These are phyloP conservation scores for Palaemon carinicauda DNA, from an alignment of 1,140 invertebrate genomes.

Conservation along the genomic window DNA sequence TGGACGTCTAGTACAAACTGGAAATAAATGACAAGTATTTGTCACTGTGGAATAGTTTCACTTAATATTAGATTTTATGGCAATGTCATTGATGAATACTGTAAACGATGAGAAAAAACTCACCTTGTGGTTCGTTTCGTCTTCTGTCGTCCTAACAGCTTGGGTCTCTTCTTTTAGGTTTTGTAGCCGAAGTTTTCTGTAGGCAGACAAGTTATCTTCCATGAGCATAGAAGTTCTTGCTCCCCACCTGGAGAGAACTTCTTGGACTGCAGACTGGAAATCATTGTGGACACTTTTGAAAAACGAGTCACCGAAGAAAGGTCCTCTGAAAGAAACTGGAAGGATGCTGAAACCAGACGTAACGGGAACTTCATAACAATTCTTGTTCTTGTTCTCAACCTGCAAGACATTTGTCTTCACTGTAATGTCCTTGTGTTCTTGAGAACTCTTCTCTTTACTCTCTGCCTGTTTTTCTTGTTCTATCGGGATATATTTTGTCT, in stretches of 20 bases:
- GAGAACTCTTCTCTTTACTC: too few relatives aligned
- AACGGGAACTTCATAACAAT: neutral
- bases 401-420: too few relatives aligned
- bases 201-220: constrained; percentile 22
- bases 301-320: constrained; percentile 35
- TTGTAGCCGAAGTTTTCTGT: constrained; percentile 3
- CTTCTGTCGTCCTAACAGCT: neutral
- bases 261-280: constrained; percentile 41
- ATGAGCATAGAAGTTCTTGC: neutral
- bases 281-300: constrained; percentile 29
- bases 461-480: too few relatives aligned
- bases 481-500: too few relatives aligned
- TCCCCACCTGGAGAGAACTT: constrained; percentile 26
- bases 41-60: too few relatives aligned
- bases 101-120: neutral
- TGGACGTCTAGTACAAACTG: constrained; percentile 47
- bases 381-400: neutral
- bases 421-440: too few relatives aligned
- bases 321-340: constrained; percentile 25
- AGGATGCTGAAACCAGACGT: neutral
- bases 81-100: too few relatives aligned
- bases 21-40: too few relatives aligned
- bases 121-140: neutral
- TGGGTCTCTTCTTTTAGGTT: neutral
- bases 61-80: too few relatives aligned